Conservation (phyloP, 1,140 invertebrate species). For the Pseudomyrmex gracilis region DNA sequence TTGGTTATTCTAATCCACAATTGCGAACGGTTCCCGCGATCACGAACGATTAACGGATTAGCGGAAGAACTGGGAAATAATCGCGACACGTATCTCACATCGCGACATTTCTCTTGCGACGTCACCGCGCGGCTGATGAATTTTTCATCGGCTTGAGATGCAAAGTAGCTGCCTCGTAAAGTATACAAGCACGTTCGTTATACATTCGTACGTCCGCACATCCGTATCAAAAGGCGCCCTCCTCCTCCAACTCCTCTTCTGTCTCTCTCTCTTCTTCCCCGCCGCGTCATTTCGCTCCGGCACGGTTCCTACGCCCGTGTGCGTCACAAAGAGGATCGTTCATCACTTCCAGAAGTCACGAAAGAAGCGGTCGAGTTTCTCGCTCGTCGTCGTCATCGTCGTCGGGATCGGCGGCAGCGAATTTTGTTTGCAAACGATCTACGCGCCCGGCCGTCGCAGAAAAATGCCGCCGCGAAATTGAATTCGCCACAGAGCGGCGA, state of each 20-base stretch:
- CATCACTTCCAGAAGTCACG: constrained; percentile 77
- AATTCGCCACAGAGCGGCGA: constrained; percentile 47
- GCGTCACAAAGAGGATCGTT: constrained; percentile 73
- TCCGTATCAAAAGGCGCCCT: constrained; percentile 71
- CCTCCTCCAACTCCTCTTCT: constrained; percentile 19
- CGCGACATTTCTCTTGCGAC: no score
- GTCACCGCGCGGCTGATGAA: constrained; percentile 72
- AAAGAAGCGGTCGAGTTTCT: constrained; percentile 60
- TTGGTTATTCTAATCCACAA: background rate
- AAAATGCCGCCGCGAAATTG: constrained; percentile 50
- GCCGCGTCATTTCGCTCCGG: constrained; percentile 40
- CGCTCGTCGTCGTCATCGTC: background rate
- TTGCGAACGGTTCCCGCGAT: background rate
- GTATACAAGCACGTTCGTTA: constrained; percentile 81
- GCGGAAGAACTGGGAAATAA: background rate
- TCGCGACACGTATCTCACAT: constrained; percentile 34
- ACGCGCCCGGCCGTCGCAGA: constrained; percentile 41
- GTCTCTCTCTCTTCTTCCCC: no score
- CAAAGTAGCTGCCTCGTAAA: constrained; percentile 81
- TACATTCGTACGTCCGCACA: constrained; percentile 75
- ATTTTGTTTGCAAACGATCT: constrained; percentile 59
- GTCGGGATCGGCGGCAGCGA: constrained; percentile 11
- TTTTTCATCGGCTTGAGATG: constrained; percentile 81
- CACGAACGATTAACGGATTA: constrained; percentile 36
- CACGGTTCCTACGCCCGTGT: constrained; percentile 29